phyloP scores from a whole-genome alignment of 2,113 vertebrate species.

The Fregata magnificens region DNA sequence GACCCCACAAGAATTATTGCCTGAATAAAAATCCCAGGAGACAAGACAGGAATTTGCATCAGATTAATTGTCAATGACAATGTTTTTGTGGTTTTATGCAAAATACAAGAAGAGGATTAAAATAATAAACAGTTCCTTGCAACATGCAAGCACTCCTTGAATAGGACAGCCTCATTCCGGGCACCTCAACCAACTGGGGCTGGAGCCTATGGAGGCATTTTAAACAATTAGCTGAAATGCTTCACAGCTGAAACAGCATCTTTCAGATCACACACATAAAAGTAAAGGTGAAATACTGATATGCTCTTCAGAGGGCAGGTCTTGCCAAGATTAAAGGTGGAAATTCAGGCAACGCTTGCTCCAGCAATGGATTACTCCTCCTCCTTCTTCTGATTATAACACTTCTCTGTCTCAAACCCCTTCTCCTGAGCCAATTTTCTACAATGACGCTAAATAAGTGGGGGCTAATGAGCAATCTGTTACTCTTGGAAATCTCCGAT shows the following conservation, averaged over 20 bases:
- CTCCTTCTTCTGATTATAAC: background rate
- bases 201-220: background rate
- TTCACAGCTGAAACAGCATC: background rate
- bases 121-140: background rate
- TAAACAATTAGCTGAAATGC: background rate
- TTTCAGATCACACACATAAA: background rate
- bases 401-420: background rate
- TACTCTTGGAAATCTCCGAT: background rate
- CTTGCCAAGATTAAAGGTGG: background rate
- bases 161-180: background rate
- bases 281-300: background rate
- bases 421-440: background rate
- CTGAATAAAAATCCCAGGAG: constrained; percentile 9
- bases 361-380: background rate
- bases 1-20: background rate
- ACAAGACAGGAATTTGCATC: constrained; percentile 28
- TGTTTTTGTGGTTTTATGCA: constrained; percentile 18
- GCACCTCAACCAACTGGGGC: background rate
- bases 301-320: background rate
- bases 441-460: background rate
- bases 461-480: background rate
- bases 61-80: constrained; percentile 21
- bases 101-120: background rate
- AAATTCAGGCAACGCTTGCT: background rate
- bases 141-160: background rate